Evolutionary conservation across 2,797 vertebrate genomes (phyloP), one percentile per base, ranked within the genome.

Genomic region (Erethizon dorsatum): DNA sequence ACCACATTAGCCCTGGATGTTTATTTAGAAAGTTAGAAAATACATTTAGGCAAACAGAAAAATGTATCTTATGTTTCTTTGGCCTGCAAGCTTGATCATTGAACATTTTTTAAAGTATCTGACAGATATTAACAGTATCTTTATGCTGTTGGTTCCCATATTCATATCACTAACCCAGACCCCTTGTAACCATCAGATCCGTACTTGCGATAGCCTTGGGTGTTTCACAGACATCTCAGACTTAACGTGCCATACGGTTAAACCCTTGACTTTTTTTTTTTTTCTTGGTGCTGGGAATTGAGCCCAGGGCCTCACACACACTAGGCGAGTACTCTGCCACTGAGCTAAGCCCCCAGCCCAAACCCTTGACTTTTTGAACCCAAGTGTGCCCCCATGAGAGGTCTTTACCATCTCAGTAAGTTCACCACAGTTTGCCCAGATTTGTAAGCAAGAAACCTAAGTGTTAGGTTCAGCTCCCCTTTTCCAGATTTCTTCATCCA

Each of bases 141-240:
- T n/a, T n/a, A n/a, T n/a, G 63, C 78, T 92, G 86, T 89, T 95
- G 50, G 31, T 9, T 92, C 77, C 82, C 45, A 33, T n/a, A 67
- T 91, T 79, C 41, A 12, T 86, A 37, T 91, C 56, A 86, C 57
- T 84, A 84, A 22, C 57, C 47, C 88, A 83, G 73, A 45, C 75
- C 28, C 75, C 47, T 82, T 69, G 65, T 85, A 61, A 96, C 28
- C 47, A 56, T 92, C 63, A 83, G 28, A 59, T 24, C 78, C 20
- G 8, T 84, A 84, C 50, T 90, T 90, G 69, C 28, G 85, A 22
- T 37, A 84, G 5, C 3, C 15, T 80, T 88, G 52, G 45, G 24
- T 83, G 61, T 79, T 96, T 95, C n/a, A n/a, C 85, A 88, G 93
- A 95, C 28, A 6, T 75, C 56, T 84, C 28, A 84, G 86, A 92